Base-by-base conservation (phyloP, 35 echinoderm and acorn worm species). In the Strongylocentrotus purpuratus region DNA sequence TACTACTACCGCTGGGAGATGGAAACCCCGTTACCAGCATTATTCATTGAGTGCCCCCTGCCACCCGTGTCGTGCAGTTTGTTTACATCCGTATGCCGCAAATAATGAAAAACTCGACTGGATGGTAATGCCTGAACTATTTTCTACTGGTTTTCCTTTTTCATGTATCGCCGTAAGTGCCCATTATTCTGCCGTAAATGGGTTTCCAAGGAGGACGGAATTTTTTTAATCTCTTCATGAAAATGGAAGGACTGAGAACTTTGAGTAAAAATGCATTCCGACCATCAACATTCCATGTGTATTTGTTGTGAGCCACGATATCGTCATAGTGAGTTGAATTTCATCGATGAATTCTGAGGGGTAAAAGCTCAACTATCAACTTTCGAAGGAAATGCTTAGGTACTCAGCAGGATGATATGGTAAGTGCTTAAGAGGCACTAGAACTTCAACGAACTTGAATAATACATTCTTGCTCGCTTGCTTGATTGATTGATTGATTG, bases 51-150 rank as follows among this genome's bases (percentile, higher is more conserved):
- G 32, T 41, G 15, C 45, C 33, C 87, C 87, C 87, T 22, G 45
- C 45, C 25, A 78, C 65, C 28, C 25, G 65, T 78, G 33, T 89
- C 87, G 32, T 89, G 87, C 45, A 46, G 87, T 89, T 89, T 89
- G 87, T 45, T 46, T 46, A 89, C 33, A 33, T 45, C 32, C 18
- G 31, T 89, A 46, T 89, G 87, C 87, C 45, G 45, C 87, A 46
- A 45, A 89, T 89, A 89, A 89, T 89, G 87, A 89, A 89, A 13
- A 89, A 89, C 87, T 41, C 45, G 87, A 45, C 33, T 89, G 87
- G 20, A 15, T 32, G 4, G 87, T 89, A 89, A 45, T 33, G 87
- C 45, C 87, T 78, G 65, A 22, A 22, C 65, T 78, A 22, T 78
- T 78, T 78, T 78, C 65, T 78, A 78, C 20, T n/a, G 65, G 65